Evolutionary conservation across 2,797 vertebrate genomes (phyloP).

Genomic region (Hemibagrus guttatus): DNA sequence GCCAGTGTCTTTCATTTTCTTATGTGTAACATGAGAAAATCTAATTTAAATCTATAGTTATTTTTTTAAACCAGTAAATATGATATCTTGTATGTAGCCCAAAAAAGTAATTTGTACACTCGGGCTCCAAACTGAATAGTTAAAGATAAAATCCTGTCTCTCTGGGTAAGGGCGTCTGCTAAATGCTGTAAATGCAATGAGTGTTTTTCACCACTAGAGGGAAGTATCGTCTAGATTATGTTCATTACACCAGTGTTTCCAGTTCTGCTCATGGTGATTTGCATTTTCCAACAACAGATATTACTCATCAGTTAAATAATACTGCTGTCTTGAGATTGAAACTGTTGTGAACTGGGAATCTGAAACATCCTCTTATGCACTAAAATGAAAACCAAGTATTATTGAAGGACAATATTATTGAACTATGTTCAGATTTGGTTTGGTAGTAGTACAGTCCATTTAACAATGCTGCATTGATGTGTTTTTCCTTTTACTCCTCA

Average conservation of each 20-base stretch:
- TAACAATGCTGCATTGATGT: conserved; percentile 14
- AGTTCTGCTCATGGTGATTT: neutral
- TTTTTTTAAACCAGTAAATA: neutral
- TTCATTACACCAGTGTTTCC: neutral
- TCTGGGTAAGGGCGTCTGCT: no score
- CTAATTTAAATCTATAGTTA: neutral
- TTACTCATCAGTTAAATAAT: neutral
- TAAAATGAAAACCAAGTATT: neutral
- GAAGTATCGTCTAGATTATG: conserved; percentile 36
- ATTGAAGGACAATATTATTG: neutral
- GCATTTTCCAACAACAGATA: neutral
- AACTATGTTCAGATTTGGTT: neutral
- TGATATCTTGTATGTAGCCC: neutral
- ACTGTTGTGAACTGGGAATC: neutral
- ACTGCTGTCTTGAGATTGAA: neutral
- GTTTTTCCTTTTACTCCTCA: conserved; percentile 63
- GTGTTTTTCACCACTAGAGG: conserved; percentile 54
- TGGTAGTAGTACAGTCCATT: neutral
- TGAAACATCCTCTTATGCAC: neutral
- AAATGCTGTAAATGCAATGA: neutral
- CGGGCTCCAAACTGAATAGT: neutral
- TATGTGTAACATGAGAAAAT: neutral
- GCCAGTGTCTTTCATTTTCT: neutral
- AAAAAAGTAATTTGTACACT: neutral
- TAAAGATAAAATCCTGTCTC: neutral